phyloP scores from a whole-genome alignment of 2,113 vertebrate genomes.

The Gracilinanus agilis region DNA sequence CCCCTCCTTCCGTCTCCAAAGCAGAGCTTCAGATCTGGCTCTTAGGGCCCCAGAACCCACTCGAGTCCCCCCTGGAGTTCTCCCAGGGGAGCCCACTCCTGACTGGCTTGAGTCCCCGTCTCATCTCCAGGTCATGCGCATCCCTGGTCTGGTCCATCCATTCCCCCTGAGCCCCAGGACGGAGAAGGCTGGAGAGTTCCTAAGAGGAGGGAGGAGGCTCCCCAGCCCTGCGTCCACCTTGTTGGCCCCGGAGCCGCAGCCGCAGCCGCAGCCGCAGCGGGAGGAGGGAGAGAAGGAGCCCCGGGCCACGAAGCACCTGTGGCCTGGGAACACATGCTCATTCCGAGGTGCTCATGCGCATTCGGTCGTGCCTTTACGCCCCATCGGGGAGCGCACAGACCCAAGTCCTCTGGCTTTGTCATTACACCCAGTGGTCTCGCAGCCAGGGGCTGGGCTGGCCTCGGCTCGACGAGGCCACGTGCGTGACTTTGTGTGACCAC shows the following conservation, averaged over 20 bases:
- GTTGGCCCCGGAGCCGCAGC: slow-evolving; percentile 56
- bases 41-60: background rate
- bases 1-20: background rate
- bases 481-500: slow-evolving; percentile 32
- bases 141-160: background rate
- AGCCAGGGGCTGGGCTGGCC: slow-evolving; percentile 49
- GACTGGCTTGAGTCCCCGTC: background rate
- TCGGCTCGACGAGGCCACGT: background rate
- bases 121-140: background rate
- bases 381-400: slow-evolving; percentile 67
- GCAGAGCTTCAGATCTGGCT: background rate
- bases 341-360: slow-evolving; percentile 52
- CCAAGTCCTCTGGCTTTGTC: slow-evolving; percentile 66
- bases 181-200: background rate
- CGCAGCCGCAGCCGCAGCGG: slow-evolving; percentile 41
- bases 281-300: slow-evolving; percentile 56
- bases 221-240: background rate
- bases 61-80: background rate
- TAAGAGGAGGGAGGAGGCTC: background rate
- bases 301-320: slow-evolving; percentile 46
- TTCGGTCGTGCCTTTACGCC: slow-evolving; percentile 66
- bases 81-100: background rate
- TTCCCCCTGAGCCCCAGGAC: background rate
- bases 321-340: slow-evolving; percentile 61
- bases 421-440: slow-evolving; percentile 33